Evolutionary conservation across 2,888 invertebrate species (phyloP), one percentile per base, ranked within the genome.

Genomic region (Pyrochroa serraticornis): DNA sequence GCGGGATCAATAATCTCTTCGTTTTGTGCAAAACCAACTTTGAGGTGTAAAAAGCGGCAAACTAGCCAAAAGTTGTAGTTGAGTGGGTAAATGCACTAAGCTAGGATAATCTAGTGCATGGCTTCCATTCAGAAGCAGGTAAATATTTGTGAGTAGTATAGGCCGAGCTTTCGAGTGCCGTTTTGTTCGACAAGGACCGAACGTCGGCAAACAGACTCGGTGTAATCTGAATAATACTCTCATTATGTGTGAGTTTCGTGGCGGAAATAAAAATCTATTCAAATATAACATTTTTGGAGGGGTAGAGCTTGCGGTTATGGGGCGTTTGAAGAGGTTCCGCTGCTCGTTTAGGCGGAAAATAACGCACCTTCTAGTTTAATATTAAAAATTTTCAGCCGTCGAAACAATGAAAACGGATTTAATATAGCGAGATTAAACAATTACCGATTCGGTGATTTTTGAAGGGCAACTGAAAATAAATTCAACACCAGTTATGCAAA

Each of bases 191-290:
- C 51, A 47, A 56, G 10, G 51, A 51, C 12, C 22, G 59, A 59
- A 58, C 58, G 58, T 54, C 58, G 61, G 60, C 57, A 55, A 49
- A 60, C 51, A 60, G 47, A 67, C 65, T 65, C 50, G 42, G 55
- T 62, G 64, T 65, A 71, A 70, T 70, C 69, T 70, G 74, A 71
- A 75, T 75, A 75, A 74, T 73, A 65, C 68, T 58, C 65, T 75
- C 75, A 77, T 77, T 77, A 77, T 77, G 72, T 67, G 70, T 62
- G 71, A 71, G 75, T 75, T 77, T 70, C 75, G 73, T 75, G 71
- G 77, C 76, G 76, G 76, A 77, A 77, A 76, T 74, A 75, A 75
- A 73, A 70, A 68, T 73, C 74, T 68, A 74, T 75, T 75, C 71
- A 75, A 71, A 63, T 67, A 63, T 63, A 55, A 63, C 63, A 55